These are phyloP conservation scores for Nansenia antarctica DNA, from an alignment of 2,113 vertebrate species.

Conservation along the genomic window DNA sequence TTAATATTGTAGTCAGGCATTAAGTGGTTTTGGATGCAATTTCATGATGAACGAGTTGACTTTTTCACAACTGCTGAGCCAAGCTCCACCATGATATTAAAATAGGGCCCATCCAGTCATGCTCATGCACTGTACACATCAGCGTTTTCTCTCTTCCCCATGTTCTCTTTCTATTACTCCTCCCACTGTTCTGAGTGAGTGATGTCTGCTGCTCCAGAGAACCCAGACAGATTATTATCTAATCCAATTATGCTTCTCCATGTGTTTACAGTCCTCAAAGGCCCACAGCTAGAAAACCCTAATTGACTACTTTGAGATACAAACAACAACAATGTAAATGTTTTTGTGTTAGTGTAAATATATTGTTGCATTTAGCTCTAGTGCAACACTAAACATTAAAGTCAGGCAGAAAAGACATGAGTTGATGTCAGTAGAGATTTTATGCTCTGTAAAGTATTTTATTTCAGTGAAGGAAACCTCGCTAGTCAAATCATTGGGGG, in stretches of 20 bases:
- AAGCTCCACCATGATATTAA: not conserved
- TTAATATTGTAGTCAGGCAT: too few species aligned
- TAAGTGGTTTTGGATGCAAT: too few species aligned
- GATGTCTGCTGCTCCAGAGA: not conserved
- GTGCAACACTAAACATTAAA: not conserved
- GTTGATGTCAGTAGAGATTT: not conserved
- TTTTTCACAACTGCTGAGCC: not conserved
- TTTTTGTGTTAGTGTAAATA: not conserved
- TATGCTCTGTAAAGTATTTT: not conserved
- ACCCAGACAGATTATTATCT: not conserved
- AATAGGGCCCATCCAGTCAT: not conserved
- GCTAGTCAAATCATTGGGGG: not conserved
- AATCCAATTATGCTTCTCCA: not conserved
- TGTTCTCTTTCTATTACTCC: not conserved
- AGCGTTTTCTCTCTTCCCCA: too few species aligned
- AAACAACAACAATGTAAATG: not conserved
- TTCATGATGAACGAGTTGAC: too few species aligned
- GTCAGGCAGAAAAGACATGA: too few species aligned
- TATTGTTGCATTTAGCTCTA: not conserved
- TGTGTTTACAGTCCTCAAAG: not conserved
- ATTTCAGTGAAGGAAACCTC: not conserved
- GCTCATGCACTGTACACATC: too few species aligned
- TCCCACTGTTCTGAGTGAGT: not conserved
- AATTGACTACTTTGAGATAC: not conserved
- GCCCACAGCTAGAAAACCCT: not conserved